Conservation (phyloP, 2,888 invertebrate genomes). For the Poecilus cupreus region DNA sequence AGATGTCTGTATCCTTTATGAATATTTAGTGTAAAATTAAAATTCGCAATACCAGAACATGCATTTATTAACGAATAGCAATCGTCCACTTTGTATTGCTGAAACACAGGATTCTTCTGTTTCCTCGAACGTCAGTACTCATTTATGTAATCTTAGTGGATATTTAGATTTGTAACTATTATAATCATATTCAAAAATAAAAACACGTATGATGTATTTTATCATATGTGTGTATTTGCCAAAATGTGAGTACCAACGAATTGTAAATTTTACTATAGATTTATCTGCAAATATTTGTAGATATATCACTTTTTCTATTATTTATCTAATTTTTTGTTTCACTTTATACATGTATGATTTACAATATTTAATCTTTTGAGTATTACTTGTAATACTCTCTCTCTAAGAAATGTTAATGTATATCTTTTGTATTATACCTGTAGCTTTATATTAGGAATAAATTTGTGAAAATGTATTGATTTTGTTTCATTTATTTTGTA, state of each 20-base stretch:
- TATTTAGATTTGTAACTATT: constrained; percentile 28
- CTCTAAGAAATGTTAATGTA: constrained; percentile 54
- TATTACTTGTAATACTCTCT: constrained; percentile 17
- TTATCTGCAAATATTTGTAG: constrained; percentile 32
- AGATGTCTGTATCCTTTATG: constrained; percentile 51
- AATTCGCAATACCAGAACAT: constrained; percentile 65
- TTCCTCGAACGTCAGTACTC: background rate
- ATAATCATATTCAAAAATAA: constrained; percentile 3
- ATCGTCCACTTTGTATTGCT: constrained; percentile 53
- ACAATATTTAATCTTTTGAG: constrained; percentile 28
- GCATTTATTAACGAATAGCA: constrained; percentile 65
- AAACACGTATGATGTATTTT: constrained; percentile 12
- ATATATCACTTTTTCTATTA: constrained; percentile 27
- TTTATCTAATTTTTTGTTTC: constrained; percentile 23
- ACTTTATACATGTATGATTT: background rate
- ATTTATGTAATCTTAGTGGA: constrained; percentile 28
- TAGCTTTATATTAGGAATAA: constrained; percentile 58
- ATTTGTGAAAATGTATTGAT: constrained; percentile 50
- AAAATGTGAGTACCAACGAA: constrained; percentile 38
- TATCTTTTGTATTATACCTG: constrained; percentile 59
- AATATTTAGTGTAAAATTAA: constrained; percentile 34
- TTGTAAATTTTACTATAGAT: constrained; percentile 26
- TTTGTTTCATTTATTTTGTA: constrained; percentile 13
- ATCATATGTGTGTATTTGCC: constrained; percentile 37
- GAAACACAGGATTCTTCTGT: background rate